Evolutionary conservation across 2,888 invertebrate species (phyloP).

Genomic region (Macaria liturata): DNA sequence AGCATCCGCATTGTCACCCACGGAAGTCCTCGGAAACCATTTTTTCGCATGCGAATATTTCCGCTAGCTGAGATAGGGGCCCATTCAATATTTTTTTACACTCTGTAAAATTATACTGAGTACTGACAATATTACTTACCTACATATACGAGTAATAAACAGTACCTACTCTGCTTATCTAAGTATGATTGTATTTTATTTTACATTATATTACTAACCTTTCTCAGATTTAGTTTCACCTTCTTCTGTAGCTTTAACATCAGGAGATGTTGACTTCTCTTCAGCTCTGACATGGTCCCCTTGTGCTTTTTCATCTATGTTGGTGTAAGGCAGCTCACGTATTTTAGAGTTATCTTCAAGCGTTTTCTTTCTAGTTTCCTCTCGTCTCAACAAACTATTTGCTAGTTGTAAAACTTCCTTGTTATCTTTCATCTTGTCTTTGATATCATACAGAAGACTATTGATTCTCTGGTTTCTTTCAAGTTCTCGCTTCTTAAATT

Average conservation of each 20-base stretch:
- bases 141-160: no score
- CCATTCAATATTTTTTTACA: no score
- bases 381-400: slow-evolving; percentile 63
- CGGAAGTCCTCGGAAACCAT: no score
- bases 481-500: slow-evolving; percentile 51
- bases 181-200: no score
- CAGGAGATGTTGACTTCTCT: slow-evolving; percentile 7
- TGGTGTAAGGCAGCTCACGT: slow-evolving; percentile 36
- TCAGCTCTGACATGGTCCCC: slow-evolving; percentile 52
- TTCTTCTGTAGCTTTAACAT: slow-evolving; percentile 18
- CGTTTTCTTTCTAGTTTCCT: slow-evolving; percentile 52
- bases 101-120: no score
- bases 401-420: slow-evolving; percentile 68
- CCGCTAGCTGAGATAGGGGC: no score
- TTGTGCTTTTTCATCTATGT: slow-evolving; percentile 55
- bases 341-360: slow-evolving; percentile 39
- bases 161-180: no score
- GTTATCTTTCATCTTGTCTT: slow-evolving; percentile 75
- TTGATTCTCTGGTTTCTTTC: slow-evolving; percentile 64
- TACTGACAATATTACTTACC: no score
- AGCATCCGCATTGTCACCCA: no score
- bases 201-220: neutral
- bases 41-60: no score
- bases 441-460: slow-evolving; percentile 64
- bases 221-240: slow-evolving; percentile 7